A percentile compares a stretch with the other conserved stretches of the same genome.
Conservation (phyloP, 2,888 invertebrate genomes). For the Bellardia pandia region DNA sequence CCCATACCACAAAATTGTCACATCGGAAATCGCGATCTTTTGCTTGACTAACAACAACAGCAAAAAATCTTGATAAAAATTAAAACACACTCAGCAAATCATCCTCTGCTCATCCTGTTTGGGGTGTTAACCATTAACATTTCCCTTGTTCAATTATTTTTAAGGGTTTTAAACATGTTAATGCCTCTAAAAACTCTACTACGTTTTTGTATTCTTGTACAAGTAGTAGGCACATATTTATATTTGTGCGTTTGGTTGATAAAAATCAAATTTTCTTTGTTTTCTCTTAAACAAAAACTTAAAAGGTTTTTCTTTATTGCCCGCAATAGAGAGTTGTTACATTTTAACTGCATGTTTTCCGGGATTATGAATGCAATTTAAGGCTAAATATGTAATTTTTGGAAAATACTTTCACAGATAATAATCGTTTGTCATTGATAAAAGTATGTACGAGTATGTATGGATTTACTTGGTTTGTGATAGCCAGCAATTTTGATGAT, state of each 20-base stretch:
- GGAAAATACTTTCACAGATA: slow-evolving; percentile 36
- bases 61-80: slow-evolving; percentile 60
- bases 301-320: slow-evolving; percentile 48
- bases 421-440: slow-evolving; percentile 47
- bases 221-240: slow-evolving; percentile 21
- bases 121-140: slow-evolving; percentile 61
- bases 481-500: not conserved
- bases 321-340: slow-evolving; percentile 26
- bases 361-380: slow-evolving; percentile 66
- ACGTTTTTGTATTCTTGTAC: not conserved
- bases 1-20: slow-evolving; percentile 70
- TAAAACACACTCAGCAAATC: slow-evolving; percentile 55
- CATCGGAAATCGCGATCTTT: slow-evolving; percentile 64
- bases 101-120: slow-evolving; percentile 10
- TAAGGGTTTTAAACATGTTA: slow-evolving; percentile 49
- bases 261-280: slow-evolving; percentile 66
- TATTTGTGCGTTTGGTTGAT: slow-evolving; percentile 64
- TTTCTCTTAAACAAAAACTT: slow-evolving; percentile 27
- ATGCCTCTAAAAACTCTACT: slow-evolving; percentile 46
- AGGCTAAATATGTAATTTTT: slow-evolving; percentile 35
- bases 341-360: slow-evolving; percentile 48
- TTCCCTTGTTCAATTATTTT: slow-evolving; percentile 15
- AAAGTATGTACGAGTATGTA: not conserved
- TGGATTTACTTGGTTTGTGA: not conserved
- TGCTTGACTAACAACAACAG: slow-evolving; percentile 16